Conservation (phyloP, 2,888 invertebrate species). For the Acleris sparsana region DNA sequence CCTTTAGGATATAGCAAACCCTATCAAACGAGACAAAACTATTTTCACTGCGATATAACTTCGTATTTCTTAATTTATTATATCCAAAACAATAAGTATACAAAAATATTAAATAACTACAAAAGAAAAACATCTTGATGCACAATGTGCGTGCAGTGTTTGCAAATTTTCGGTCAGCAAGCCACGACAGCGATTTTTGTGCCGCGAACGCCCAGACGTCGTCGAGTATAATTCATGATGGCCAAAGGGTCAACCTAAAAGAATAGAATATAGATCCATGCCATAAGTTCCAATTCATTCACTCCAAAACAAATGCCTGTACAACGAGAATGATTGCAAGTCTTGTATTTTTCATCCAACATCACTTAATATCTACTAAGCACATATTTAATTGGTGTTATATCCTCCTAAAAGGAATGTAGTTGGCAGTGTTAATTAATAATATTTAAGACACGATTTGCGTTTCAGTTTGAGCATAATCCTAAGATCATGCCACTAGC, state of each 20-base stretch:
- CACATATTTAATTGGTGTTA: slow-evolving; percentile 32
- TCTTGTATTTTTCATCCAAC: neutral
- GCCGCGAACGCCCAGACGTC: too few relatives aligned
- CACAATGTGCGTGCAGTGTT: slow-evolving; percentile 11
- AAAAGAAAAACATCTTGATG: slow-evolving; percentile 37
- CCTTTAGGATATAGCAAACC: too few relatives aligned
- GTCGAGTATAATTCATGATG: too few relatives aligned
- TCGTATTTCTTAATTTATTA: slow-evolving; percentile 16
- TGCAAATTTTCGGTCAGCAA: too few relatives aligned
- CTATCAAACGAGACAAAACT: too few relatives aligned
- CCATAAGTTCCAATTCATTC: too few relatives aligned
- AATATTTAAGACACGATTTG: slow-evolving; percentile 42
- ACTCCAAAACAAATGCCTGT: neutral
- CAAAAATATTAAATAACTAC: slow-evolving; percentile 28
- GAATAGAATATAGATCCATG: neutral
- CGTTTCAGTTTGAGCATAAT: slow-evolving; percentile 69
- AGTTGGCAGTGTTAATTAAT: slow-evolving; percentile 65
- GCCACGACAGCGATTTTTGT: too few relatives aligned
- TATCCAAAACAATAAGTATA: slow-evolving; percentile 6
- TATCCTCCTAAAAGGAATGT: slow-evolving; percentile 63
- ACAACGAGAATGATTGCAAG: too few relatives aligned
- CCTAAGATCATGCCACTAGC: slow-evolving; percentile 46
- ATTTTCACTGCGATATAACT: too few relatives aligned
- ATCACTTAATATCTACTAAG: slow-evolving; percentile 2
- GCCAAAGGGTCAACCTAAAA: neutral